These are phyloP conservation scores for Carpatolechia fugitivella DNA, from an alignment of 2,888 invertebrate species.

Conservation along the genomic window DNA sequence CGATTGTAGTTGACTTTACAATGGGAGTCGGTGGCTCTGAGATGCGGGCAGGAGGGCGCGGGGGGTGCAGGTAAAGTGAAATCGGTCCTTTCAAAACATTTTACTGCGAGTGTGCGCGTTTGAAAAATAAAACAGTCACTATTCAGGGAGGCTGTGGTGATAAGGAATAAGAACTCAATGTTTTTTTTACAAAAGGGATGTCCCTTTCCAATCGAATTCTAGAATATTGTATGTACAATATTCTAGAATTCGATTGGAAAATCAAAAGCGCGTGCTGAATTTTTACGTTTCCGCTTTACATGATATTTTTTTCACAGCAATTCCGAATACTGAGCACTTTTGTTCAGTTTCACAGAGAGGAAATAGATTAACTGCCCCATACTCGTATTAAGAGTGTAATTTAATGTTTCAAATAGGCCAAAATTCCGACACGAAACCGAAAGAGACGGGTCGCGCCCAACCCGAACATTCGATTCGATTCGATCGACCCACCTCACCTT, in stretches of 20 bases:
- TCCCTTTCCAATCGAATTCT: no score
- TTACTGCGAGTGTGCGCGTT: conserved; percentile 56
- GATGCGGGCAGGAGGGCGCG: conserved; percentile 52
- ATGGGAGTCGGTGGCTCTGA: conserved; percentile 51
- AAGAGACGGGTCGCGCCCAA: conserved; percentile 39
- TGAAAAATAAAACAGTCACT: conserved; percentile 67
- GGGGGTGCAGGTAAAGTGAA: conserved; percentile 62
- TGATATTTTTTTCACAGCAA: no score
- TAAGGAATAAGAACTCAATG: not conserved
- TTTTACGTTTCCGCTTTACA: not conserved
- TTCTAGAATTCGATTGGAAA: not conserved
- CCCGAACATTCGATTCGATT: conserved; percentile 53
- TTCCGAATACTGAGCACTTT: no score
- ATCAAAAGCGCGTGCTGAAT: not conserved
- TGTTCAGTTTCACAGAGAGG: no score
- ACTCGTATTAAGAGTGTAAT: not conserved
- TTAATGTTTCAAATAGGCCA: conserved; percentile 7
- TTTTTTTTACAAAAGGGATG: not conserved
- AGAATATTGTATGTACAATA: not conserved
- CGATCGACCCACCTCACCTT: conserved; percentile 50
- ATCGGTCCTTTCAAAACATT: conserved; percentile 78
- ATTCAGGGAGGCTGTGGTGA: conserved; percentile 46
- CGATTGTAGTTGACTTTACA: conserved; percentile 73
- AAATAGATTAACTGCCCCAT: no score
- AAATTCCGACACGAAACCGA: conserved; percentile 1